Base-by-base conservation (phyloP, 2,113 vertebrate genomes). In the Amblyornis subalaris region DNA sequence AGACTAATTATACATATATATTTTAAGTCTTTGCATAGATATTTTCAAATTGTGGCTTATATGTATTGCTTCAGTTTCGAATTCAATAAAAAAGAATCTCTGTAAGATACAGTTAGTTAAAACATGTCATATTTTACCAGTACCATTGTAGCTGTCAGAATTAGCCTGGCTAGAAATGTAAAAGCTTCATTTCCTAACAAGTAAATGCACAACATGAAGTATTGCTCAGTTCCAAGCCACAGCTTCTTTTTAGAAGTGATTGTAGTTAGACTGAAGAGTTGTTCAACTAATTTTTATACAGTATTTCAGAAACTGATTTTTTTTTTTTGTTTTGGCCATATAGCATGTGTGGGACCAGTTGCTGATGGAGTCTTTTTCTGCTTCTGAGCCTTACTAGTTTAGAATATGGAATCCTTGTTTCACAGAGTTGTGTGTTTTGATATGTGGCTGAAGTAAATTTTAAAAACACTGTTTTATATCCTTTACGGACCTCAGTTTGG, bases 321-420 rank as follows among this genome's bases (percentile, higher is more conserved):
- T 71, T 45, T 81, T 8, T 38, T 84, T 10, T 14, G 21, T 51
- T 69, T 78, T 87, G 78, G 77, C 75, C 57, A 6, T 66, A 38
- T 93, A 92, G 81, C 86, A 93, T 95, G 72, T 95, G 10, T 95
- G 67, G 80, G 83, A 76, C 88, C 64, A 94, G 96, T 76, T 96
- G 79, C 60, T 94, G 58, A 24, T 94, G 74, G 51, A 91, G 89
- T 85, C 58, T 92, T 88, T 96, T 94, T 96, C 73, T 95, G 72
- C 96, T 96, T 94, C 93, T 96, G 90, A 97, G 77, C 90, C 94
- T 94, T 77, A 88, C 47, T 78, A 94, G 64, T 83, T 93, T 95
- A 93, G 95, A 95, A 26, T 42, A 48, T 24, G 24, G 81, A 85
- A 58, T 88, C 67, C 54, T 88, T 48, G 28, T 90, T 91, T 90